Evolutionary conservation across 2,797 vertebrate species (phyloP), one percentile per base, ranked within the genome.

Genomic region (Epinephelus malabaricus): DNA sequence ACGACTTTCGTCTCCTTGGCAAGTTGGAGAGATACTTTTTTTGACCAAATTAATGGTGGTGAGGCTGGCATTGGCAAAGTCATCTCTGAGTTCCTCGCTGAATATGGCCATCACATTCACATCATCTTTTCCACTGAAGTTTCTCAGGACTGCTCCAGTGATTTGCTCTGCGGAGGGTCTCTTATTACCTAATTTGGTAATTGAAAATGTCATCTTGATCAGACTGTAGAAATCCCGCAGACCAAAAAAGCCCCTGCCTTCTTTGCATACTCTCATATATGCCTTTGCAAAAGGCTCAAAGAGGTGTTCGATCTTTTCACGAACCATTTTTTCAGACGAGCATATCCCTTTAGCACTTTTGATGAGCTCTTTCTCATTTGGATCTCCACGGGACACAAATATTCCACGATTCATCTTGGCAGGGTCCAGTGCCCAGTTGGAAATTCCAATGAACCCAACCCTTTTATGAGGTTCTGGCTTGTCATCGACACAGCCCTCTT

Each of bases 141-240:
- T 98, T 60, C 96, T 95, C 5, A 97, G 94, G 27, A 98, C 89
- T 38, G 96, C 94, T 5, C 83, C 70, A 0, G 95, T 93, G 0
- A 98, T 84, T 8, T 96, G 89, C 10, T 69, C 81, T 4, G 88
- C 63, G 0, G 77, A 95, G 0, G 95, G 97, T 2, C 74, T 79
- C 0, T 58, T 8, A 7, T 85, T 71, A 3, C 92, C 92, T 0
- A 56, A 83, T 73, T 95, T 97, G 1, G 95, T 90, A 3, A 92
- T 69, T 38, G 96, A 93, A 73, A 97, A 97, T 63, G 97, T 73
- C 96, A 97, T 98, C 82, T 98, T 98, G 81, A 97, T 96, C 82
- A 98, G 95, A 88, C 97, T 97, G 80, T 98, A 98, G 83, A 97
- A 98, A 90, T 98, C 97, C 0, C 97, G 96, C 6, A 98, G 90